Base-by-base conservation (phyloP, 2,113 vertebrate genomes). In the Mungos mungo region DNA sequence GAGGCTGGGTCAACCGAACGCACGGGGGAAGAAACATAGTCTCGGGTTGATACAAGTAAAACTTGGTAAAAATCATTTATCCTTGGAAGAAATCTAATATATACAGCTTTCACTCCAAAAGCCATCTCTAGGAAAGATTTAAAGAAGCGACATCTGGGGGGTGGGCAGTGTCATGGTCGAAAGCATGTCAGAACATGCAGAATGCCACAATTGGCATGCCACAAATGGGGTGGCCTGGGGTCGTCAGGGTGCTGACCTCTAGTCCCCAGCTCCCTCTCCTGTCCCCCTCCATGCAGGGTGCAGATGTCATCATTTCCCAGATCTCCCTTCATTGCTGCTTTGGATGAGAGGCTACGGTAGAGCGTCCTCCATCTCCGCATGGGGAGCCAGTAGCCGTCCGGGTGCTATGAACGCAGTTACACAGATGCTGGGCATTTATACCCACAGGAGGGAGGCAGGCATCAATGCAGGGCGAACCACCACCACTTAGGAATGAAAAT, bases 401-500 rank as follows among this genome's bases (percentile, higher is more conserved):
- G 8, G 18, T 1, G 19, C 33, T 29, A 3, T 0, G n/a, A 57
- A n/a, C 25, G 79, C 18, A 12, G 29, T 45, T 31, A 14, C 19
- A 50, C 7, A 25, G 31, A 57, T 23, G 66, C 65, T 25, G 14
- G 45, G 63, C 19, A 19, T 31, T 68, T 18, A 3, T 1, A 35
- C 35, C 15, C 14, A 35, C 5, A 19, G 60, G 69, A 90, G 33
- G 5, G 3, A 76, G 45, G 33, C 77, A 5, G 35, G 35, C 33
- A 66, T 6, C 54, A 31, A 7, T 0, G 3, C 45, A 31, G n/a
- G 27, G 33, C 0, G 1, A 41, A 5, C 72, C 35, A 23, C 50
- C 0, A 9, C 31, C 31, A 74, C 21, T 5, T 21, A 7, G 0
- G 31, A 66, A 9, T 45, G 31, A 41, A 92, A 25, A 41, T 4